Evolutionary conservation across 1,140 invertebrate species (phyloP), one percentile per base, ranked within the genome.

Genomic region (Calycopis cecrops): DNA sequence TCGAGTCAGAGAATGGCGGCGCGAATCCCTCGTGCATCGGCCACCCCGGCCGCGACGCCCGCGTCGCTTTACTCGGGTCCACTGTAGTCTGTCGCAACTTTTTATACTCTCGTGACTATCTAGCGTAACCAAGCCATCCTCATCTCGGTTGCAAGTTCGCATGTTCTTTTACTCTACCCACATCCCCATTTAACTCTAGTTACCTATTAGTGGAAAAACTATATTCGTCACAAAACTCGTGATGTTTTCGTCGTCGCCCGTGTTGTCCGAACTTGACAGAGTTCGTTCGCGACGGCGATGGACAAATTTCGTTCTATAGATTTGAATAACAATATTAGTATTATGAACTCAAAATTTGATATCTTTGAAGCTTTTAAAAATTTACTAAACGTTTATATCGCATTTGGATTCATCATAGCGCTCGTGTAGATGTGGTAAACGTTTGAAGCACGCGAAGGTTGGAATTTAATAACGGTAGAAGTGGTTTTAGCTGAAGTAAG

Each of bases 311-410:
- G 21, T 34, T 28, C 21, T 44, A 42, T 44, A 42, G 12, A 53
- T 28, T 38, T 53, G 40, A 21, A 44, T 44, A 16, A 53, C 52
- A 40, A 57, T 59, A 11, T 72, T 83, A 80, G 77, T 75, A 70
- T 79, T 79, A 79, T 69, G 65, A 80, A 81, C 79, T 81, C 82
- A 79, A 84, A 87, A 85, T 85, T 85, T 75, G 60, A 67, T 68
- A 63, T 73, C 65, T 74, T 74, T 75, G 72, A 78, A 73, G 69
- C 73, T 75, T 57, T 69, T 74, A 73, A 79, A 72, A 73, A 80
- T 80, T 76, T 78, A 73, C 78, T 79, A 77, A 66, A 70, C 78
- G 75, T 81, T 83, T 80, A 76, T 83, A 78, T 74, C 54, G 71
- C 72, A 73, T 74, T 67, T 69, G 62, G 68, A 68, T 73, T 73